Base-by-base conservation (phyloP, 2,888 invertebrate genomes). In the Malthinus seriepunctatus region DNA sequence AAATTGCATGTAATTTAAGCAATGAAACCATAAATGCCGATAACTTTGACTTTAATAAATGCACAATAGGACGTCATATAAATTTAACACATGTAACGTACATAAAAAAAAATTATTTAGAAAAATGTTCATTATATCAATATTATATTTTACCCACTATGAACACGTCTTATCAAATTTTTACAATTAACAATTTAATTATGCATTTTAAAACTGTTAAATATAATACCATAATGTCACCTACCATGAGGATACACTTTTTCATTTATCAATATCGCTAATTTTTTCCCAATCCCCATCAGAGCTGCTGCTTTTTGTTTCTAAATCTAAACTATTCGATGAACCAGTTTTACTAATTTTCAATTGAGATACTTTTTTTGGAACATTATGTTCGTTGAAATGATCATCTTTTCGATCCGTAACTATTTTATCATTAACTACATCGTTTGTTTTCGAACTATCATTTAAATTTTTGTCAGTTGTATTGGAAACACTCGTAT, bases 241-340 rank as follows among this genome's bases (percentile, higher is more conserved):
- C 39, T 42, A 42, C 15, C 8, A 42, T 15, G 23, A 23, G 5
- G 23, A 23, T 23, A 33, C 15, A 14, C 9, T 23, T 47, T 32
- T 48, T 64, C 64, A 72, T 67, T 74, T 75, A 45, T 74, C 74
- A 48, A 69, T 59, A 55, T 76, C 77, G 51, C 71, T 73, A 56
- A 79, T 74, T 70, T 78, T 78, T 67, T 79, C 79, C 79, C 79
- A 79, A 62, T 81, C 81, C 35, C 78, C 80, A 65, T 81, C 80
- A 4, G 76, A 76, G 65, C 77, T 76, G 56, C 73, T 77, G 60
- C 73, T 74, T 61, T 69, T 69, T 12, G 72, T 70, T 44, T 73
- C 72, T 55, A 73, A 64, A 64, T 73, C 72, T 58, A 73, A 67
- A 64, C 71, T 75, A 35, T 64, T 64, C 12, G 71, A 66, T 1